These are phyloP conservation scores for Dromococcyx pavoninus DNA, from an alignment of 2,797 vertebrate genomes.

Conservation along the genomic window DNA sequence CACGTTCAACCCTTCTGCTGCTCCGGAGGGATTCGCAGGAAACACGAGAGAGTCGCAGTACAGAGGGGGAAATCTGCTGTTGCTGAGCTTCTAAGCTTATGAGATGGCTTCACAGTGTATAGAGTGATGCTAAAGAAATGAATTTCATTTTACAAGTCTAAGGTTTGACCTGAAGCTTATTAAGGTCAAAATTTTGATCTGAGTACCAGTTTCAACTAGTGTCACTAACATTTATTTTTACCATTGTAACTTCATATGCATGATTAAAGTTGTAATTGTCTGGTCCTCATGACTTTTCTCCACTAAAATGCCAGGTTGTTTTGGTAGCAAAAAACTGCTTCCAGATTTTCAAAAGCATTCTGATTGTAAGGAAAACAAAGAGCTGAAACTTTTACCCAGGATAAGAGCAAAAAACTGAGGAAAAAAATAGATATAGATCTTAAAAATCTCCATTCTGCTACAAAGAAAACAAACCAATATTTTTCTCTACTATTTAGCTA, in stretches of 20 bases:
- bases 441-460: neutral
- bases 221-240: neutral
- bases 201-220: neutral
- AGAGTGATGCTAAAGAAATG: neutral
- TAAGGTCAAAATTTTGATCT: neutral
- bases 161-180: neutral
- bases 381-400: neutral
- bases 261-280: neutral
- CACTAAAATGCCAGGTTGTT: neutral
- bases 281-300: neutral
- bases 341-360: neutral
- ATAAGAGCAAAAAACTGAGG: neutral
- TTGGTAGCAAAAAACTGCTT: neutral
- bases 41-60: neutral
- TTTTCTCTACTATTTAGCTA: neutral
- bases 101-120: neutral
- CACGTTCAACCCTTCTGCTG: neutral
- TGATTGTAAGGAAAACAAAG: neutral
- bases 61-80: neutral
- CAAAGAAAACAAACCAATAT: neutral
- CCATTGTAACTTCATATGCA: neutral
- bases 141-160: neutral
- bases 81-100: neutral
- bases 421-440: neutral
- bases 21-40: neutral